These are phyloP conservation scores for Dendrolimus houi DNA, from an alignment of 2,888 invertebrate species.

Conservation along the genomic window DNA sequence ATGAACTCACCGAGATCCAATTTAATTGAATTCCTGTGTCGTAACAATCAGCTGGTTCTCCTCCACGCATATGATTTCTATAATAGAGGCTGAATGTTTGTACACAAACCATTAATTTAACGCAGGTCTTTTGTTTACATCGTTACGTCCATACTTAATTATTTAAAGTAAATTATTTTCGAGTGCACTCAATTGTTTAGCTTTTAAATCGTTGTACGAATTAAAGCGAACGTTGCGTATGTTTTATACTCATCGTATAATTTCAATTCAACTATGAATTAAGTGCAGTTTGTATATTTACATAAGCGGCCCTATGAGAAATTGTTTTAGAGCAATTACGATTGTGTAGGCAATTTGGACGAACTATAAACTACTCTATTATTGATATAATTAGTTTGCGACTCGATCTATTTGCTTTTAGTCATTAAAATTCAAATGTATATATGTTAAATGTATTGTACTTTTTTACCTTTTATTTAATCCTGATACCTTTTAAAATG, in stretches of 20 bases:
- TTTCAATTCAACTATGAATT: constrained; percentile 30
- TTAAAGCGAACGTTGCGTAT: too few species aligned
- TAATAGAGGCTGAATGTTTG: too few species aligned
- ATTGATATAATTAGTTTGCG: constrained; percentile 54
- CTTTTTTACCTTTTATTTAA: too few species aligned
- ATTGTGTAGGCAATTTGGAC: constrained; percentile 37
- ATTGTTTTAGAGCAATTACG: constrained; percentile 46
- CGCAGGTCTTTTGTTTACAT: too few species aligned
- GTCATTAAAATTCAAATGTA: neutral
- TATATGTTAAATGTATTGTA: too few species aligned
- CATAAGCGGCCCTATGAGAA: constrained; percentile 40
- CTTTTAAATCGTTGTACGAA: too few species aligned
- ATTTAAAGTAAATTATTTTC: too few species aligned
- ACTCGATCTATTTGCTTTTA: constrained; percentile 25
- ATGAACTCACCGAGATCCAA: constrained; percentile 36
- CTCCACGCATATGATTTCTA: constrained; percentile 13
- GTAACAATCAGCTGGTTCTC: neutral
- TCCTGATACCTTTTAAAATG: too few species aligned
- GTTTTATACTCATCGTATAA: constrained; percentile 11
- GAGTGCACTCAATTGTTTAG: too few species aligned
- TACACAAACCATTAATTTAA: too few species aligned
- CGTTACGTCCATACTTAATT: too few species aligned
- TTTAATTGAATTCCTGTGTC: constrained; percentile 40
- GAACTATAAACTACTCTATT: constrained; percentile 49
- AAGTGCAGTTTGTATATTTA: constrained; percentile 18